Conservation (phyloP, 2,888 invertebrate species). For the Tetanocera ferruginea region DNA sequence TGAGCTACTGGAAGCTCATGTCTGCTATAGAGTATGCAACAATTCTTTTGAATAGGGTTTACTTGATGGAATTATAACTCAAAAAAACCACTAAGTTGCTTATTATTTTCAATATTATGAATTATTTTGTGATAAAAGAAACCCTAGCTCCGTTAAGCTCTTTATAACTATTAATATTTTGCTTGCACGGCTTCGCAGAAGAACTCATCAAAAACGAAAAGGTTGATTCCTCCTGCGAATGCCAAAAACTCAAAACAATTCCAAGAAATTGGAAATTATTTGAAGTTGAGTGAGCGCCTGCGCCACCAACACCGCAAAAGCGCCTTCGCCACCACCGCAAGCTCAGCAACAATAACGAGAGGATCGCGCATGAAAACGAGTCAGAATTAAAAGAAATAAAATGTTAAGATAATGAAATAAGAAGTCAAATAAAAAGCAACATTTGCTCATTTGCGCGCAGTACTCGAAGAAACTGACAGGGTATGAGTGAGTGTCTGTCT, state of each 20-base stretch:
- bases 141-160: too few relatives aligned
- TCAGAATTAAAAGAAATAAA: conserved; percentile 18
- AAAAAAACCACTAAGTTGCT: too few relatives aligned
- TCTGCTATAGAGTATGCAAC: too few relatives aligned
- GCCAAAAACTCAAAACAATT: conserved; percentile 56
- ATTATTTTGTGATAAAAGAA: too few relatives aligned
- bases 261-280: conserved; percentile 67
- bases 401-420: conserved; percentile 12
- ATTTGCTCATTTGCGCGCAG: conserved; percentile 36
- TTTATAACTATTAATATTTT: conserved; percentile 61
- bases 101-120: too few relatives aligned
- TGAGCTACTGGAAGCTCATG: too few relatives aligned
- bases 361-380: neutral
- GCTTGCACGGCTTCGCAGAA: conserved; percentile 10
- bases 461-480: neutral
- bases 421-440: conserved; percentile 33
- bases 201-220: conserved; percentile 35
- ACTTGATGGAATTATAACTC: too few relatives aligned
- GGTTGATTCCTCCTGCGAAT: conserved; percentile 59
- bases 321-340: conserved; percentile 5
- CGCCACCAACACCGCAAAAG: conserved; percentile 53
- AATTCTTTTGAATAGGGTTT: too few relatives aligned
- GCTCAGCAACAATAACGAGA: neutral
- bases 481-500: neutral
- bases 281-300: conserved; percentile 54